Conservation (phyloP, 2,888 invertebrate genomes). For the Odontothrips loti region DNA sequence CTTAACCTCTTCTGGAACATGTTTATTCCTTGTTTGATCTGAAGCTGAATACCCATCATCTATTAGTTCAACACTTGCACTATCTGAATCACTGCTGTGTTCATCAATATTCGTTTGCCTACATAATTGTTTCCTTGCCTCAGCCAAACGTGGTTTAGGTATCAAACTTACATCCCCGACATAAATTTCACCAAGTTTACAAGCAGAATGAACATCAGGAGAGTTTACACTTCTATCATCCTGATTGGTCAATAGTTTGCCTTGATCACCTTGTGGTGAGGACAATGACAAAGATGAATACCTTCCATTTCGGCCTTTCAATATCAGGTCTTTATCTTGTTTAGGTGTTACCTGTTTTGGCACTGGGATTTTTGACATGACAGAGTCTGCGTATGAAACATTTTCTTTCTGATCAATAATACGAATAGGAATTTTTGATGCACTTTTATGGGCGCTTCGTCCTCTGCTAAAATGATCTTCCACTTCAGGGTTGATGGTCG, state of each 20-base stretch:
- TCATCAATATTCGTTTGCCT: constrained; percentile 13
- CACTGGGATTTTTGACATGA: neutral
- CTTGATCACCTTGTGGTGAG: too few relatives aligned
- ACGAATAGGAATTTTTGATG: neutral
- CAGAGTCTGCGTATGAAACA: too few relatives aligned
- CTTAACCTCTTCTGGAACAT: constrained; percentile 1
- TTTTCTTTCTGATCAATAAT: neutral
- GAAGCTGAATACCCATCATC: neutral
- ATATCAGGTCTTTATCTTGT: neutral
- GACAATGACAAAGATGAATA: neutral
- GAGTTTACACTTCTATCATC: too few relatives aligned
- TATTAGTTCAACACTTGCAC: neutral
- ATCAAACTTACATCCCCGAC: neutral
- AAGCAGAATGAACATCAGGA: too few relatives aligned
- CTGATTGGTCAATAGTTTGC: too few relatives aligned
- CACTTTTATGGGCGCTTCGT: neutral
- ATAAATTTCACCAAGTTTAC: too few relatives aligned
- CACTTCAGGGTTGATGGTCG: neutral
- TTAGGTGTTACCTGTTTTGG: neutral
- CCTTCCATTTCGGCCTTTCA: neutral
- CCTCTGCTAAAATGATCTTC: neutral
- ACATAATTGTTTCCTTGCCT: neutral
- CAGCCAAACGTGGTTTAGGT: neutral
- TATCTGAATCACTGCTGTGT: constrained; percentile 20
- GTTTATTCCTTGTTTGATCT: constrained; percentile 12